A percentile compares a stretch with the other conserved stretches of the same genome.
These are phyloP conservation scores for Propsilocerus akamusi DNA, from an alignment of 1,140 invertebrate species.

Conservation along the genomic window DNA sequence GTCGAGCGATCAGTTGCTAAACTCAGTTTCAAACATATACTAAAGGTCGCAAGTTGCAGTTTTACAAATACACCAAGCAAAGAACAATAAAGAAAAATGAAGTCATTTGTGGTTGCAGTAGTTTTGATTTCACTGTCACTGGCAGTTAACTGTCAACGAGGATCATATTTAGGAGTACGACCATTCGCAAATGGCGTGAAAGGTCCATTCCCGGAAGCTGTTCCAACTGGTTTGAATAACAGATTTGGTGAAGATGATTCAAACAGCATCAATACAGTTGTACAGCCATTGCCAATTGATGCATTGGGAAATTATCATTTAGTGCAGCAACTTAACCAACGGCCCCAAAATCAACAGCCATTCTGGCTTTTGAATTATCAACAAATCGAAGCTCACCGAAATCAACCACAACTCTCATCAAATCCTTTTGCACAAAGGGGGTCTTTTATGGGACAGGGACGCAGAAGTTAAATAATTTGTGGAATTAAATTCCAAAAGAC, in stretches of 20 bases:
- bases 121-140: too few relatives aligned
- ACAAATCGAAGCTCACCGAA: constrained; percentile 22
- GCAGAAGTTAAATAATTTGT: background rate
- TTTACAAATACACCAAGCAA: too few relatives aligned
- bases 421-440: background rate
- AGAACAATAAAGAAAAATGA: too few relatives aligned
- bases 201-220: constrained; percentile 12
- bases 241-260: constrained; percentile 12
- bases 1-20: too few relatives aligned
- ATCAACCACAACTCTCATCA: constrained; percentile 7
- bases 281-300: background rate
- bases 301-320: constrained; percentile 11
- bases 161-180: constrained; percentile 17
- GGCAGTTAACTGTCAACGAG: too few relatives aligned
- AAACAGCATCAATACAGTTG: background rate
- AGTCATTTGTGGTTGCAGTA: too few relatives aligned
- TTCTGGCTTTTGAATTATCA: constrained; percentile 29
- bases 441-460: background rate
- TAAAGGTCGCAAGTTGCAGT: too few relatives aligned
- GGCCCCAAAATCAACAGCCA: constrained; percentile 27
- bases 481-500: too few relatives aligned
- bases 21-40: too few relatives aligned
- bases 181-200: constrained; percentile 18
- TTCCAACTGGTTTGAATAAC: constrained; percentile 9
- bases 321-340: constrained; percentile 24